Evolutionary conservation across 2,888 invertebrate species (phyloP), one percentile per base, ranked within the genome.

Genomic region (Eugnorisma glareosa): DNA sequence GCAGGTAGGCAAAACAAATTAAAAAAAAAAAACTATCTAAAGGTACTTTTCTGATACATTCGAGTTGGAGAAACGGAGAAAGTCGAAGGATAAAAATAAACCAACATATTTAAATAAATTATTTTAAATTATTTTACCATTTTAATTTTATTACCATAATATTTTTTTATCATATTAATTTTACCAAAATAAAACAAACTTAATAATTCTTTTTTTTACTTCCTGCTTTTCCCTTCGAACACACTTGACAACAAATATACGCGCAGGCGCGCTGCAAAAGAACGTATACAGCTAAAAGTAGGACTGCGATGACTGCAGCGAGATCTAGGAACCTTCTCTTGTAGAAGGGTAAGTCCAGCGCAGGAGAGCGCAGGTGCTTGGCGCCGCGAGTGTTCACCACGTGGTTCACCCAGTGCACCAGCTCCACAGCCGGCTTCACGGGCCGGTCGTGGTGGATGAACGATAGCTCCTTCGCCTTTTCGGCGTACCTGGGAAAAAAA

Each of bases 351-450:
- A 90, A 54, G 66, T 82, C 35, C 7, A 89, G 28, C 8, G 87
- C 90, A 13, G 86, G 88, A 4, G 90, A 90, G 28, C 89, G 88
- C 10, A 95, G 89, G 87, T 97, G 94, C 15, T 94, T 95, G 2
- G 97, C 97, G 0, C 97, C 97, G 45, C 95, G 92, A 3, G 97
- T 97, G 73, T 95, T 93, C 6, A 96, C 96, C 18, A 97, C 97
- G 91, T 97, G 97, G 91, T 97, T 97, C 61, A 97, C 96, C 97
- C 97, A 97, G 94, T 97, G 97, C 64, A 97, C 93, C 45, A 98
- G 97, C 18, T 97, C 97, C 35, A 97, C 97, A 75, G 97, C 90
- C 0, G 97, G 97, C 21, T 95, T 93, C 76, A 97, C 91, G 0
- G 97, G 97, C 8, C 97, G 95, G 67, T 91, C 85, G 66, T 90